Base-by-base conservation (phyloP, 2,113 vertebrate species). In the Rhodinocichla rosea region DNA sequence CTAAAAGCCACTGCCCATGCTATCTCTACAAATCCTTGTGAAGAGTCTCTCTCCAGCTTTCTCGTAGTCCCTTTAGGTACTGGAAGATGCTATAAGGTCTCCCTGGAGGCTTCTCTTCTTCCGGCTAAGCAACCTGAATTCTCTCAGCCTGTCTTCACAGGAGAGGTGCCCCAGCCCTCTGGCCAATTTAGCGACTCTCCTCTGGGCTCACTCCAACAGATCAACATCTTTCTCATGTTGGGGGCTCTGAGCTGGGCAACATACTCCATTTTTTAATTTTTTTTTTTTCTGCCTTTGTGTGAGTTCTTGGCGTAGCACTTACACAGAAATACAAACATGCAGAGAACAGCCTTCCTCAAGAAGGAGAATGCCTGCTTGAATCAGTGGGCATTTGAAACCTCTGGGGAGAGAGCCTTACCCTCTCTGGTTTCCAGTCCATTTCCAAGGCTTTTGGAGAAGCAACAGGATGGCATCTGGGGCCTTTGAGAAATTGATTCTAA, bases 401-500 rank as follows among this genome's bases (percentile, higher is more conserved):
- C 70, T 76, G 40, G 70, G 84, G 89, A 52, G 49, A 55, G 26
- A 37, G 28, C 22, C 44, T 84, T 78, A 87, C 74, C 80, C 83
- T 79, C 45, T 85, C 83, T 70, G 47, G 23, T 76, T 96, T 94
- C 88, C 82, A 96, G 83, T 83, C 79, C 83, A 80, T 90, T 95
- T 96, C 96, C 15, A 0, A 90, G 65, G 74, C 62, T 74, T 94
- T 94, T 89, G 78, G 67, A 89, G 69, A 97, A 95, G 74, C 53
- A 92, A 87, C 47, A 69, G 62, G 67, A 83, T 65, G 60, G 62
- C 77, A 80, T 89, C 1, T 91, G 71, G 40, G 56, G 60, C 90
- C 84, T 78, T 64, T 71, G 55, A 96, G 95, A 90, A 97, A 97
- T 92, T 96, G 96, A 97, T 96, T 96, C 96, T 92, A 92, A 95